A percentile compares a stretch with the other conserved stretches of the same genome.
phyloP scores from a whole-genome alignment of 2,113 vertebrate genomes.

The Nipponia nippon region DNA sequence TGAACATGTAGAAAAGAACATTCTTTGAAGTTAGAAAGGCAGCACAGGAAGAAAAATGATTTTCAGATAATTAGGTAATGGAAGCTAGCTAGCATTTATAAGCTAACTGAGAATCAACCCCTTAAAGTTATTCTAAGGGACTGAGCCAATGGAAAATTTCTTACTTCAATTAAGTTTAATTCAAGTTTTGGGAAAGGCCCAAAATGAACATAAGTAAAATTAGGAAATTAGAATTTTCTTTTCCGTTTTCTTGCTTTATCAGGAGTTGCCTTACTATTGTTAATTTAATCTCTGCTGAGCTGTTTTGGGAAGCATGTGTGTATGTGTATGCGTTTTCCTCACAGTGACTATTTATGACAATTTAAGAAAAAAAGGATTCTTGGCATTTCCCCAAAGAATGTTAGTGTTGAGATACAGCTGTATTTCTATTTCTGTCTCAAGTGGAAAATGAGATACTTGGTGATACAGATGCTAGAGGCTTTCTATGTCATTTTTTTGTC shows the following conservation, averaged over 20 bases:
- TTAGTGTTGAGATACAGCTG: conserved; percentile 1
- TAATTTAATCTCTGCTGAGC: background rate
- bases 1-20: background rate
- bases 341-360: background rate
- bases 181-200: background rate
- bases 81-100: background rate
- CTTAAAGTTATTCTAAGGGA: background rate
- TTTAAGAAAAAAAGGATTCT: background rate
- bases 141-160: background rate
- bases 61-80: background rate
- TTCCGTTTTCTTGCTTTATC: background rate
- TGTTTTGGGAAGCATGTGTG: background rate
- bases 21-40: background rate
- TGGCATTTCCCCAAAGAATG: background rate
- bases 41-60: background rate
- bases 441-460: background rate
- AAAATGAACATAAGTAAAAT: background rate
- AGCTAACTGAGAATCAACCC: background rate
- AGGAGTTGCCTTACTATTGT: background rate
- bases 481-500: background rate
- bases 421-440: conserved; percentile 18
- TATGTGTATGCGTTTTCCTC: background rate
- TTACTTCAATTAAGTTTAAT: background rate
- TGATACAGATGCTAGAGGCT: background rate
- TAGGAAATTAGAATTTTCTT: background rate